Base-by-base conservation (phyloP, 2,113 vertebrate species). In the Antigone vipio region DNA sequence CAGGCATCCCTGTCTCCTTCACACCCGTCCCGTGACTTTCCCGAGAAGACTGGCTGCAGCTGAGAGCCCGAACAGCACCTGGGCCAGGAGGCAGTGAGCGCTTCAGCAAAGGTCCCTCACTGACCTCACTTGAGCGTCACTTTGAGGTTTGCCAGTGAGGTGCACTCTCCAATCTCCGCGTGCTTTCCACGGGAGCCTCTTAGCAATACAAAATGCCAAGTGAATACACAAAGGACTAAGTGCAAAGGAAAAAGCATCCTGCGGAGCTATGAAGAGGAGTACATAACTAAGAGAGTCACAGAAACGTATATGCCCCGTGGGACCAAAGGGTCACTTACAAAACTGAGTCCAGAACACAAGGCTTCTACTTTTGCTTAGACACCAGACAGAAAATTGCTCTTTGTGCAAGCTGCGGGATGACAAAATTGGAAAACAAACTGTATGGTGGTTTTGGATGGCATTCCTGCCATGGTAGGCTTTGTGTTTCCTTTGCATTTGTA, bases 391-490 rank as follows among this genome's bases (percentile, higher is more conserved):
- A 91, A 95, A 95, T 30, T 66, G 59, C 34, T 76, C 78, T 91
- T 92, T 88, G 42, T 91, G 63, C 55, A 80, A 80, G 74, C 67
- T 88, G 77, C 58, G 89, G 84, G 95, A 91, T 79, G 89, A 92
- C 91, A 95, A 52, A 95, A 89, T 77, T 85, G 80, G 81, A 95
- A 93, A 92, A 55, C 74, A 96, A 95, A 95, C 81, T 55, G 44
- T 42, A 19, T 7, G 27, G 86, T 95, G 88, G 91, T 66, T 97
- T 94, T 82, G 91, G 77, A 69, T 59, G 91, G 67, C 58, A 40
- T 62, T 85, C 47, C 59, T 75, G 34, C 62, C 45, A 19, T 0
- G 32, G 34, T 5, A 87, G 78, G 71, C 73, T 96, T 91, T 92
- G 58, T 78, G 71, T 52, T 92, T 91, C 78, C 90, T 72, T 49